A percentile compares a stretch with the other conserved stretches of the same genome.
phyloP scores from a whole-genome alignment of 2,888 invertebrate species.

The Euplagia quadripunctaria region DNA sequence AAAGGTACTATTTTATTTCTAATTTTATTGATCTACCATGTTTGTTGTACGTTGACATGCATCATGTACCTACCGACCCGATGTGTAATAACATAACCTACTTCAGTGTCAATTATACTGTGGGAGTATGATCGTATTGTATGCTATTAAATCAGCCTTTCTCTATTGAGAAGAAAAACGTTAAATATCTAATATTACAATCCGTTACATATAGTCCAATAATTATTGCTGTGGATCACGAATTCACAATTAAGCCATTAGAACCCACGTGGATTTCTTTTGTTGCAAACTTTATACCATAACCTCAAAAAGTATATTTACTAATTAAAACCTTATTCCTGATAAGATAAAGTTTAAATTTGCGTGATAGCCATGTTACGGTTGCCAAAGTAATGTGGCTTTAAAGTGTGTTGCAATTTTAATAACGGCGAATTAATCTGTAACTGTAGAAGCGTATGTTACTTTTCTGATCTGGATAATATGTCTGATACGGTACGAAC shows the following conservation, averaged over 20 bases:
- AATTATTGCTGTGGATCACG: slow-evolving; percentile 54
- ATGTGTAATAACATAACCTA: slow-evolving; percentile 4
- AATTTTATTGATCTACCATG: too few species aligned
- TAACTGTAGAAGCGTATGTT: slow-evolving; percentile 44
- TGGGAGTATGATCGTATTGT: slow-evolving; percentile 20
- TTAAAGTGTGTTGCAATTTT: slow-evolving; percentile 52
- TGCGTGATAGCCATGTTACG: neutral
- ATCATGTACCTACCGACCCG: neutral
- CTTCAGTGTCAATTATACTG: slow-evolving; percentile 1
- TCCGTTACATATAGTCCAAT: slow-evolving; percentile 51
- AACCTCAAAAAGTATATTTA: slow-evolving; percentile 9
- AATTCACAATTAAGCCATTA: slow-evolving; percentile 52
- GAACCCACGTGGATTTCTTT: slow-evolving; percentile 56
- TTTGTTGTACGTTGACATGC: neutral
- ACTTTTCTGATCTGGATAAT: slow-evolving; percentile 27
- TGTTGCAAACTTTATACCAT: slow-evolving; percentile 21
- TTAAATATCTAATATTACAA: slow-evolving; percentile 29
- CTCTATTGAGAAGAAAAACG: slow-evolving; percentile 21
- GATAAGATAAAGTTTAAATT: slow-evolving; percentile 28
- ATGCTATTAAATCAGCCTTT: slow-evolving; percentile 17
- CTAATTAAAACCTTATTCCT: neutral
- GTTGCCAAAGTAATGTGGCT: slow-evolving; percentile 23
- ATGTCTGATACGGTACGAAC: slow-evolving; percentile 35
- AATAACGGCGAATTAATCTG: slow-evolving; percentile 53
- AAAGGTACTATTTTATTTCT: too few species aligned